These are phyloP conservation scores for Peromyscus aztecus DNA, from an alignment of 2,797 vertebrate genomes.

Conservation along the genomic window DNA sequence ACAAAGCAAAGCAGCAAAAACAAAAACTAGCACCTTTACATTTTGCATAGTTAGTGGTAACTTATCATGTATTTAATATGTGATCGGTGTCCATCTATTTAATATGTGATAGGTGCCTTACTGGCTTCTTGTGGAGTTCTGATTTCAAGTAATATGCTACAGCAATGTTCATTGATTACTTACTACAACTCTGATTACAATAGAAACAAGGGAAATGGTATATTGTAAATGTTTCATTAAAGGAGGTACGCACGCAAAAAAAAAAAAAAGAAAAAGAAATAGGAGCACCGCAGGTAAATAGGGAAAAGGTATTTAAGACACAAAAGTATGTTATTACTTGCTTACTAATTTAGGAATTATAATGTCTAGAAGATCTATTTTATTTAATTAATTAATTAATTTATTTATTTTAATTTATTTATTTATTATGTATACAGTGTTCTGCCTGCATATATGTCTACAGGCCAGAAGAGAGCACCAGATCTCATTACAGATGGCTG, in stretches of 20 bases:
- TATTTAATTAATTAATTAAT: too few species aligned
- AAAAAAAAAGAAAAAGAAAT: neutral
- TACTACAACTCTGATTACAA: neutral
- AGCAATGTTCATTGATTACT: neutral
- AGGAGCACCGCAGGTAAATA: neutral
- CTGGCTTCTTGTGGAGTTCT: neutral
- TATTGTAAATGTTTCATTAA: neutral
- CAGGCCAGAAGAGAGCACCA: too few species aligned
- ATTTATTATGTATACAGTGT: too few species aligned
- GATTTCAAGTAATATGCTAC: neutral
- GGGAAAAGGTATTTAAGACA: neutral
- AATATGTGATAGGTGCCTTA: neutral
- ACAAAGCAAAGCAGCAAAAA: neutral
- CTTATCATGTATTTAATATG: neutral
- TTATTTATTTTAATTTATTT: too few species aligned
- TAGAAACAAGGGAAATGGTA: neutral
- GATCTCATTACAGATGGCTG: too few species aligned
- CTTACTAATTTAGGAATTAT: conserved; percentile 12
- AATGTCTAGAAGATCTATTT: neutral
- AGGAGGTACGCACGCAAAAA: neutral
- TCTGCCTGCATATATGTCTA: too few species aligned
- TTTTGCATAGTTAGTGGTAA: neutral
- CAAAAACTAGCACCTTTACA: neutral
- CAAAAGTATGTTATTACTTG: neutral
- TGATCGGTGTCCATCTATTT: neutral